These are phyloP conservation scores for Gila robusta DNA, from an alignment of 2,797 vertebrate species.

Conservation along the genomic window DNA sequence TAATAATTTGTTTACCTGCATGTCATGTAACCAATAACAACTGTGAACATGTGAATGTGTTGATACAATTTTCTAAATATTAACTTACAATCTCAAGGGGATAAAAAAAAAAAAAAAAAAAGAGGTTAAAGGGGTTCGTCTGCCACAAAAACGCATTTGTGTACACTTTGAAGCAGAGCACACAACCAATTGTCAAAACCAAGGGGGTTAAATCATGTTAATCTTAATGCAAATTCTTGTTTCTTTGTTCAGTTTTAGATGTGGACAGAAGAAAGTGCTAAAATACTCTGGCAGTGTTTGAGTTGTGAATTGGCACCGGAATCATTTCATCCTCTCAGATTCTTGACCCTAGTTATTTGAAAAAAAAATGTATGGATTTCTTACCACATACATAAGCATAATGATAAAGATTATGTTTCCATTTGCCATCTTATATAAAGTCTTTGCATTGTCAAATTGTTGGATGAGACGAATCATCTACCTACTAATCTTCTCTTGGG, in stretches of 20 bases:
- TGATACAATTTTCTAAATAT: not conserved
- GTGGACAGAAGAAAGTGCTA: not conserved
- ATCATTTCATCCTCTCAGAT: not conserved
- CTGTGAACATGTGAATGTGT: not conserved
- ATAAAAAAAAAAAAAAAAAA: not conserved
- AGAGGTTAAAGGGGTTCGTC: not conserved
- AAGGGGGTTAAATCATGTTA: not conserved
- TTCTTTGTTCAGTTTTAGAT: not conserved
- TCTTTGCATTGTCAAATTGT: slow-evolving; percentile 4
- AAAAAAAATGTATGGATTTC: not conserved
- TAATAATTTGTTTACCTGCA: not conserved
- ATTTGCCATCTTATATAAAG: not conserved
- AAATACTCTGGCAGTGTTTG: not conserved
- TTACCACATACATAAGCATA: not conserved
- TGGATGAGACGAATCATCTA: slow-evolving; percentile 53
- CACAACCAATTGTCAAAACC: not conserved
- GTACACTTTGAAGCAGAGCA: not conserved
- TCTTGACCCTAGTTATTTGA: not conserved
- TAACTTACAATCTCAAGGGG: not conserved
- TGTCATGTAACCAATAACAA: not conserved
- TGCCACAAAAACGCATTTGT: not conserved
- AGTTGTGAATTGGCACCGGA: not conserved
- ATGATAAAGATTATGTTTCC: slow-evolving; percentile 8
- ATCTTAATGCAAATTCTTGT: not conserved
- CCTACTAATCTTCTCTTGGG: slow-evolving; percentile 51